These are phyloP conservation scores for Kryptolebias marmoratus DNA, from an alignment of 2,113 vertebrate genomes.

Conservation along the genomic window DNA sequence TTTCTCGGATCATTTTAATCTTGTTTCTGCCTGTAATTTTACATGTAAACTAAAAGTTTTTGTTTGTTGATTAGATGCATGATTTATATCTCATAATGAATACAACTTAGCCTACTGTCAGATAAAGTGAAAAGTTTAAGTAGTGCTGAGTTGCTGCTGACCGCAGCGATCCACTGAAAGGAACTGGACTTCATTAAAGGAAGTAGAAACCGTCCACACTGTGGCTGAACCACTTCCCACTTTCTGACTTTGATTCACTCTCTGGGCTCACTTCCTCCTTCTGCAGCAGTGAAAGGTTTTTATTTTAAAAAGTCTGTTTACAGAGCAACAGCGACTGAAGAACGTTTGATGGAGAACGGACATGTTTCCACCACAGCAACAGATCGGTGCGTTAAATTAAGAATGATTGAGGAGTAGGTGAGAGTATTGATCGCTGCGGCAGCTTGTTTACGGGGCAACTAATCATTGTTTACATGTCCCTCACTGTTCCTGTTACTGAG, in stretches of 20 bases:
- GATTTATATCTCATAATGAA: background rate
- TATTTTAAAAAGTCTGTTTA: background rate
- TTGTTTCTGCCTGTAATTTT: background rate
- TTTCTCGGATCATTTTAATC: background rate
- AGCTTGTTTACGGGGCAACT: background rate
- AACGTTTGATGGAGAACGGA: conserved; percentile 35
- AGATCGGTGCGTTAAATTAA: conserved; percentile 39
- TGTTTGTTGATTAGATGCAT: background rate
- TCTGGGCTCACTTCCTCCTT: conserved; percentile 29
- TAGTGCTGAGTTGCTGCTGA: background rate
- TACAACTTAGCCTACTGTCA: background rate
- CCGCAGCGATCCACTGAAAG: background rate
- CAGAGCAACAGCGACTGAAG: background rate
- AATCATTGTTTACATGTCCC: too few relatives aligned
- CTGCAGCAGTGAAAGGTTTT: too few relatives aligned
- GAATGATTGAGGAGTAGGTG: background rate
- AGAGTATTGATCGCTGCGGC: conserved; percentile 9
- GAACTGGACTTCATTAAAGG: conserved; percentile 20
- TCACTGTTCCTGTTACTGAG: too few relatives aligned
- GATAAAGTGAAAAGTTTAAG: background rate
- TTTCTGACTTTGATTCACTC: conserved; percentile 32
- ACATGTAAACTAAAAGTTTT: background rate
- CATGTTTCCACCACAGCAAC: background rate
- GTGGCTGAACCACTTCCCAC: conserved; percentile 38
- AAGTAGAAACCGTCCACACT: conserved; percentile 4